phyloP scores from a whole-genome alignment of 2,113 vertebrate species.

The Pseudopodoces humilis region DNA sequence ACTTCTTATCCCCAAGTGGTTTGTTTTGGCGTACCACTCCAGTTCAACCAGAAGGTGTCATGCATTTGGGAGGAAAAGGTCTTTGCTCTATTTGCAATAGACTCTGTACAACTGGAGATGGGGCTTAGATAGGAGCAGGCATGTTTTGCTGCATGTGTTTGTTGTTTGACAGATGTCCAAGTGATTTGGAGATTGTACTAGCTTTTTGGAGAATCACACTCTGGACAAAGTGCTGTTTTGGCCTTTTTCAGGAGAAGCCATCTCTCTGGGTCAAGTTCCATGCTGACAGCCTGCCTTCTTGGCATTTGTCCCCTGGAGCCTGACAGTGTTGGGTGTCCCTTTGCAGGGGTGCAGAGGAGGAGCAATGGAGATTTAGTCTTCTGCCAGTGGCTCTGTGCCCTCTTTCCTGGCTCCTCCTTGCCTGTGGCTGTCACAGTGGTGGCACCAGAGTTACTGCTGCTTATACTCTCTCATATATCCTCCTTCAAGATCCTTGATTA shows the following conservation, averaged over 20 bases:
- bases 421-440: not conserved
- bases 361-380: not conserved
- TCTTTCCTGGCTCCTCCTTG: not conserved
- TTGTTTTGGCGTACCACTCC: not conserved
- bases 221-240: not conserved
- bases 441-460: not conserved
- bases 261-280: not conserved
- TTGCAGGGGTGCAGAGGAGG: not conserved
- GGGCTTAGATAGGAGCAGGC: not conserved
- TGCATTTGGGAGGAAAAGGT: not conserved
- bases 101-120: not conserved
- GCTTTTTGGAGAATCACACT: not conserved
- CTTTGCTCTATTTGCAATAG: not conserved
- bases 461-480: not conserved
- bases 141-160: not conserved
- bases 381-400: accelerated
- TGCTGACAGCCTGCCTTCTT: not conserved
- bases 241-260: not conserved
- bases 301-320: not conserved
- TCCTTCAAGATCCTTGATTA: slow-evolving; percentile 10
- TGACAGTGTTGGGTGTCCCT: accelerated
- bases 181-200: not conserved
- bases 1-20: not conserved
- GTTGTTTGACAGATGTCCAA: not conserved
- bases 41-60: not conserved